A percentile compares a stretch with the other conserved stretches of the same genome.
Conservation (phyloP, 2,888 invertebrate species). For the Erannis defoliaria region DNA sequence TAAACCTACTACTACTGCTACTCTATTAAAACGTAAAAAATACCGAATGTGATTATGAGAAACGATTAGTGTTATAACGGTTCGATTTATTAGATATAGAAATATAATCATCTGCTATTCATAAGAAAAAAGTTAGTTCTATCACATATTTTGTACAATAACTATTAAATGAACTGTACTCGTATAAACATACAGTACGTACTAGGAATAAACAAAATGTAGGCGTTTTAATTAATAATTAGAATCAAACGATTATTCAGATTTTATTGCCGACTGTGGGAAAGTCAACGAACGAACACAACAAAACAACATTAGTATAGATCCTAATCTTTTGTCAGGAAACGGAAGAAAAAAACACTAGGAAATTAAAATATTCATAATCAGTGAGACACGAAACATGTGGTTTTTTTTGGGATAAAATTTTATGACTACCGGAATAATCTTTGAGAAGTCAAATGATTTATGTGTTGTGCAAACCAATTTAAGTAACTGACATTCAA, state of each 20-base stretch:
- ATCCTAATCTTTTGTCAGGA: constrained; percentile 15
- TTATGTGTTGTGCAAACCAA: no score
- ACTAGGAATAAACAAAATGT: background rate
- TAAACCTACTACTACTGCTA: no score
- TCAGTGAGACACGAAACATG: background rate
- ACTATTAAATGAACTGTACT: background rate
- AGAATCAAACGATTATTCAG: constrained; percentile 17
- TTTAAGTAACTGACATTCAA: no score
- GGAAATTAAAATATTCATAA: constrained; percentile 17
- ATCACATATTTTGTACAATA: no score
- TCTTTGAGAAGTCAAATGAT: no score
- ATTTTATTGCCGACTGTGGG: constrained; percentile 36
- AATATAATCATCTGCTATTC: no score
- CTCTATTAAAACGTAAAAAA: no score
- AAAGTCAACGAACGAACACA: constrained; percentile 18
- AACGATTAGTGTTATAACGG: no score
- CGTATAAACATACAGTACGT: background rate
- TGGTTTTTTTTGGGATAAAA: background rate
- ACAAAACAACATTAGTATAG: constrained; percentile 11
- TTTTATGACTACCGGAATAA: no score
- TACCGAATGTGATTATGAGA: no score
- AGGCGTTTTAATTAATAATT: constrained; percentile 11
- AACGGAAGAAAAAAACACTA: constrained; percentile 28
- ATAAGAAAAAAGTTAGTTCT: no score
- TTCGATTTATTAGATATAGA: no score